These are phyloP conservation scores for Chymomyza costata DNA, from an alignment of 1,140 invertebrate genomes.

Conservation along the genomic window DNA sequence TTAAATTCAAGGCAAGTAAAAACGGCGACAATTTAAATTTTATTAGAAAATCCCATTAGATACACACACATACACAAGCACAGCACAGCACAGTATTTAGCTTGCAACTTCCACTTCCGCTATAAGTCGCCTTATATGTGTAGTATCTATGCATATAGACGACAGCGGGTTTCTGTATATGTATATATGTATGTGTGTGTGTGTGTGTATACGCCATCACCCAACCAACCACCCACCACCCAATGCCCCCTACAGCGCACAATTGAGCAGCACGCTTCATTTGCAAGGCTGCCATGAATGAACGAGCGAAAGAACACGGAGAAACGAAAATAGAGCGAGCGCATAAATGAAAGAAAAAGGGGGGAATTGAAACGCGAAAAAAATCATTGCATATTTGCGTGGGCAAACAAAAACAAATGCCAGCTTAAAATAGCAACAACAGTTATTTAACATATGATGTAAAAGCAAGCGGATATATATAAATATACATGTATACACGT, in stretches of 20 bases:
- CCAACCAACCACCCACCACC: constrained; percentile 15
- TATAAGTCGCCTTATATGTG: too few species aligned
- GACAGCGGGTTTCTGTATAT: constrained; percentile 24
- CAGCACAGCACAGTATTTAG: background rate
- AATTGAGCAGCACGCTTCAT: constrained; percentile 57
- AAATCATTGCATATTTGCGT: constrained; percentile 70
- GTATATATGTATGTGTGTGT: constrained; percentile 11
- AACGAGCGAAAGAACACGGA: constrained; percentile 22
- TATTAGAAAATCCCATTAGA: constrained; percentile 73
- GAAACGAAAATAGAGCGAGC: background rate
- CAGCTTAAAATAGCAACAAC: constrained; percentile 18
- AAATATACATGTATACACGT: too few species aligned
- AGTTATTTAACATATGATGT: constrained; percentile 70
- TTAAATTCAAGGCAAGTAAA: constrained; percentile 51
- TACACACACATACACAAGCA: constrained; percentile 47
- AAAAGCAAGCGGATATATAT: constrained; percentile 66
- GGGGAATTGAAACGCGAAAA: constrained; percentile 17
- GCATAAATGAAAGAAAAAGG: background rate
- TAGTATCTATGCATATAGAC: too few species aligned
- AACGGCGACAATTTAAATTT: constrained; percentile 66
- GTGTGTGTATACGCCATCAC: constrained; percentile 43
- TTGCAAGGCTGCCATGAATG: constrained; percentile 60
- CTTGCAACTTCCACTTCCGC: constrained; percentile 57
- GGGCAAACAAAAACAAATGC: constrained; percentile 59
- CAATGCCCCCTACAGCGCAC: constrained; percentile 10